Evolutionary conservation across 2,797 vertebrate species (phyloP), one percentile per base, ranked within the genome.

Genomic region (Myotis pilosus): DNA sequence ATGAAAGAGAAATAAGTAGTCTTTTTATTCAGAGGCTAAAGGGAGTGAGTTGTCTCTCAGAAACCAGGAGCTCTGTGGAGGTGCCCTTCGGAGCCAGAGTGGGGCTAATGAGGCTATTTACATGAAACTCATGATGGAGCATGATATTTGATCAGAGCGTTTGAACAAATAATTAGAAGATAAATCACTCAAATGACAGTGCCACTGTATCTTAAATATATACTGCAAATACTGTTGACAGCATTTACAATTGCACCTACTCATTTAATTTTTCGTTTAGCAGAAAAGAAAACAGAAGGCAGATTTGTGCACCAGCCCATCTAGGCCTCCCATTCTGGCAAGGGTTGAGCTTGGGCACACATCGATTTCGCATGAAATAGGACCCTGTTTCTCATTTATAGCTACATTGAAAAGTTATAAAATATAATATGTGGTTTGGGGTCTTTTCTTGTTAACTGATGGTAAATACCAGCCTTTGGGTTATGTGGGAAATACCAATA

Each of bases 221-320:
- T 25, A 81, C 60, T 76, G 36, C 38, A 94, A 89, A 94, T 83
- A 87, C 80, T 93, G 86, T 84, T 85, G 94, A 96, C 94, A 96
- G 86, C 38, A 23, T 79, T 96, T 94, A 93, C 86, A 89, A 87
- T 85, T 94, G 38, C 83, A 95, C 76, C 89, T 96, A 94, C 89
- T 97, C 87, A 66, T 95, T 97, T 96, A 86, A 89, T 84, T 95
- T 96, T 97, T 96, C 68, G 44, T 92, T 89, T 96, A 94, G 82
- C 79, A 95, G 86, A 94, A 94, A 96, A 95, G 79, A 92, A 94
- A 90, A 72, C 90, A 96, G 94, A 96, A 96, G 80, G 90, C 88
- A 89, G 89, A 94, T 91, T 68, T 95, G 91, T 80, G 57, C 57
- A 10, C 41, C 82, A 89, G 95, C 86, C 96, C 94, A 88, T 49